These are phyloP conservation scores for Heterohyrax brucei DNA, from an alignment of 2,797 vertebrate genomes.

Conservation along the genomic window DNA sequence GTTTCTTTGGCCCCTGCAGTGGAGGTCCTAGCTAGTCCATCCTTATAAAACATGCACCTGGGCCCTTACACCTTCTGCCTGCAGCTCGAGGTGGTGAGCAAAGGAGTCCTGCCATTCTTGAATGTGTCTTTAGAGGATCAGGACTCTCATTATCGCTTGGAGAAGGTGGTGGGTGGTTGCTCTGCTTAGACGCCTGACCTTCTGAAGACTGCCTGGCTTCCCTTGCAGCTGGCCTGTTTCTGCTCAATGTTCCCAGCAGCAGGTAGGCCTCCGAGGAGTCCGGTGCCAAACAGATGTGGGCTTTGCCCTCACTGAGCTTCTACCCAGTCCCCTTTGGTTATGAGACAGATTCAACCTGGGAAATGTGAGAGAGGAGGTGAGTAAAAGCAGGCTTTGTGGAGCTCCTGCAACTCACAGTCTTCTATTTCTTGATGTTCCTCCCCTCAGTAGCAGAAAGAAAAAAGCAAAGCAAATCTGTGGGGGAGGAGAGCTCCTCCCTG, in stretches of 20 bases:
- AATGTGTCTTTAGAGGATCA: neutral
- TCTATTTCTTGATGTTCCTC: constrained; percentile 33
- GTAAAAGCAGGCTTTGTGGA: constrained; percentile 19
- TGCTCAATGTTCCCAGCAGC: neutral
- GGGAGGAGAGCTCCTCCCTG: constrained; percentile 69
- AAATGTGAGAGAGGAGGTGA: neutral
- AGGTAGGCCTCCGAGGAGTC: neutral
- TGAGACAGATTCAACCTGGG: neutral
- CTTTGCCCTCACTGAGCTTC: neutral
- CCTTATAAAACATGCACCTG: neutral
- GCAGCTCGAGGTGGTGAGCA: neutral
- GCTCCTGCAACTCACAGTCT: neutral
- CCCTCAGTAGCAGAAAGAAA: constrained; percentile 9
- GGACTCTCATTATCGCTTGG: neutral
- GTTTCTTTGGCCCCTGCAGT: neutral
- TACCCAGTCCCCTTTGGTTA: neutral
- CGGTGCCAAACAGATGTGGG: neutral
- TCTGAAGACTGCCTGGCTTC: neutral
- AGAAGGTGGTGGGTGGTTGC: neutral
- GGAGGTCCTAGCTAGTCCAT: neutral
- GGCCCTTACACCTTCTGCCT: neutral
- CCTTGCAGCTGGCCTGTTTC: neutral
- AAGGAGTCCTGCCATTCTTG: neutral
- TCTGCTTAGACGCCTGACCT: neutral
- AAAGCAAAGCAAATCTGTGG: constrained; percentile 43